Conservation (phyloP, 92 coral and sea anemone genomes). For the Parazoanthus darwini region DNA sequence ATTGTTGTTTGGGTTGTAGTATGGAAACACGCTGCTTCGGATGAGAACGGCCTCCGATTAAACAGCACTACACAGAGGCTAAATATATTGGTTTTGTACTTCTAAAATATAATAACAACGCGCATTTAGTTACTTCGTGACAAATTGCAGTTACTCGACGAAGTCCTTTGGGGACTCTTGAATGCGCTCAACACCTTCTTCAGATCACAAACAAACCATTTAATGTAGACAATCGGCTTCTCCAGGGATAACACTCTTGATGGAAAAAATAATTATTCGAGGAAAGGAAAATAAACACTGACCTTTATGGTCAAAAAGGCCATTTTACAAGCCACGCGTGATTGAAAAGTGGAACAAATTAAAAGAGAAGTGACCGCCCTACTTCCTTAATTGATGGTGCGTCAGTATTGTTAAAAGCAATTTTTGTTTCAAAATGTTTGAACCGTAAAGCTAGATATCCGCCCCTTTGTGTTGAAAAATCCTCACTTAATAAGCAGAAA, state of each 20-base stretch:
- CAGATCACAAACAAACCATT: constrained; percentile 13
- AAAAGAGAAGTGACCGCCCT: background rate
- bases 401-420: background rate
- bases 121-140: constrained; percentile 29
- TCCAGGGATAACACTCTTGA: constrained; percentile 25
- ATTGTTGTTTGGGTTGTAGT: constrained; percentile 12
- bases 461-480: constrained; percentile 12
- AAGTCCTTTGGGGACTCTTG: constrained; percentile 22
- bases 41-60: constrained; percentile 8
- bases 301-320: background rate
- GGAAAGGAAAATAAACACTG: background rate
- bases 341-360: background rate
- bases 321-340: background rate
- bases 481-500: background rate
- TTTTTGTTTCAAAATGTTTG: background rate
- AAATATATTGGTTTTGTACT: constrained; percentile 44
- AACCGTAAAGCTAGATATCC: background rate
- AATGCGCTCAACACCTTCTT: constrained; percentile 12
- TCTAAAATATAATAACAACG: constrained; percentile 11
- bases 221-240: constrained; percentile 6
- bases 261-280: background rate
- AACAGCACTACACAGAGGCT: constrained; percentile 32
- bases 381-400: constrained; percentile 1
- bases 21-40: constrained; percentile 40
- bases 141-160: background rate